Percentiles rank a stretch among this genome's conserved stretches.
Conservation (phyloP, 2,797 vertebrate genomes). For the Coccyzus lansbergi region DNA sequence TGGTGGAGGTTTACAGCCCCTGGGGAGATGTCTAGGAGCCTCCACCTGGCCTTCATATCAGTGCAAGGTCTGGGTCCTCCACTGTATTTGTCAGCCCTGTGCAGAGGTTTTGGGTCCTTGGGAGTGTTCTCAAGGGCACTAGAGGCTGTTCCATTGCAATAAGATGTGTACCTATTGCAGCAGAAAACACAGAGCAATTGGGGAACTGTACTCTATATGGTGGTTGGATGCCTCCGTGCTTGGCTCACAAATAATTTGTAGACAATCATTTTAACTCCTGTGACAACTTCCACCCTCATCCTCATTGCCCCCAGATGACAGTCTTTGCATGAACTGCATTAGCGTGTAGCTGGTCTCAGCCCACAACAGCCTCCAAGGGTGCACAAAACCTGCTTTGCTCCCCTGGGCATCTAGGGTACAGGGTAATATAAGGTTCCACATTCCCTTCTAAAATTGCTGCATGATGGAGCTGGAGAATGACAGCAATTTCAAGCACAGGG, state of each 20-base stretch:
- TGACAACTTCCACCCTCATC: background rate
- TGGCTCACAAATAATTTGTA: background rate
- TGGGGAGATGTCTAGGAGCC: background rate
- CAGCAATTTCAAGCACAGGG: background rate
- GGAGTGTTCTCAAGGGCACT: background rate
- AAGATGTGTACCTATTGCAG: background rate
- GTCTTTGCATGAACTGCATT: background rate
- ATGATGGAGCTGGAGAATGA: background rate
- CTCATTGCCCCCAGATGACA: background rate
- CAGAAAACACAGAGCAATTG: background rate
- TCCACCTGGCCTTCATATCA: background rate
- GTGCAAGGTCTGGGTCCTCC: background rate
- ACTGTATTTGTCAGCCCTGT: background rate
- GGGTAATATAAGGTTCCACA: background rate
- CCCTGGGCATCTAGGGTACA: background rate
- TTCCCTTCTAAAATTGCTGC: background rate
- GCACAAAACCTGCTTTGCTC: background rate
- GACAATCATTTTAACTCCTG: conserved; percentile 5
- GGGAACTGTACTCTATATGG: background rate
- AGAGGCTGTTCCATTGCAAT: rapidly evolving
- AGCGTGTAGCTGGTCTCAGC: background rate
- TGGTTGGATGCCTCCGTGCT: background rate
- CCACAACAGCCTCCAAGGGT: background rate
- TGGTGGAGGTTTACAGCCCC: background rate
- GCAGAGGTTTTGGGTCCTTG: background rate